These are phyloP conservation scores for Petrophora chlorosata DNA, from an alignment of 2,888 invertebrate genomes.

Conservation along the genomic window DNA sequence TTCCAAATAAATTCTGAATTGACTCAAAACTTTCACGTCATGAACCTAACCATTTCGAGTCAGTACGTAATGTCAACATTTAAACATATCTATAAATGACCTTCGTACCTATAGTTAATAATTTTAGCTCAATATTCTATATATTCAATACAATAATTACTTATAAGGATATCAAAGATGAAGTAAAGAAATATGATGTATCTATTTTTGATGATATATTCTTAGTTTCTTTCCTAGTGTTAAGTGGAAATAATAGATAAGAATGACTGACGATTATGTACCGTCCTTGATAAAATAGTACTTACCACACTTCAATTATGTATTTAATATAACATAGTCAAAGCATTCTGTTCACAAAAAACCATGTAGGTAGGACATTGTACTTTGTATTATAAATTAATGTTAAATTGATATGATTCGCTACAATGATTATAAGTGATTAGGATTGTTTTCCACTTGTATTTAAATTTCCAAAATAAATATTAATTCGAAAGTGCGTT, in stretches of 20 bases:
- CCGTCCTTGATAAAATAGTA: conserved; percentile 49
- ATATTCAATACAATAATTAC: conserved; percentile 39
- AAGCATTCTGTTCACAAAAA: conserved; percentile 47
- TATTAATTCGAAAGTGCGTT: conserved; percentile 51
- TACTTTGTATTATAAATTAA: conserved; percentile 62
- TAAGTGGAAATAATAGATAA: conserved; percentile 36
- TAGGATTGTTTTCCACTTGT: conserved; percentile 67
- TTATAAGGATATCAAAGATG: conserved; percentile 36
- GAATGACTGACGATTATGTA: conserved; percentile 53
- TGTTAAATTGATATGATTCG: conserved; percentile 46
- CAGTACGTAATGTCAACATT: conserved; percentile 2
- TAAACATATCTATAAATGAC: conserved; percentile 16
- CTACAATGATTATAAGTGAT: conserved; percentile 50
- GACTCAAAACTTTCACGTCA: conserved; percentile 6
- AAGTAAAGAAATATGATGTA: conserved; percentile 45
- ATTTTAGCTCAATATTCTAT: conserved; percentile 41
- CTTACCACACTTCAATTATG: conserved; percentile 40
- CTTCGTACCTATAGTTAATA: conserved; percentile 27
- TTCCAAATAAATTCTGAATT: background rate
- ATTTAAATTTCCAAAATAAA: conserved; percentile 78
- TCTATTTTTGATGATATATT: conserved; percentile 45
- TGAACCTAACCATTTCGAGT: conserved; percentile 1
- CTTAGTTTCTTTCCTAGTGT: conserved; percentile 43
- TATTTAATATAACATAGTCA: conserved; percentile 54
- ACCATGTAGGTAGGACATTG: conserved; percentile 30